Evolutionary conservation across 2,113 vertebrate genomes (phyloP), one percentile per base, ranked within the genome.

Genomic region (Forbesichthys agassizii): DNA sequence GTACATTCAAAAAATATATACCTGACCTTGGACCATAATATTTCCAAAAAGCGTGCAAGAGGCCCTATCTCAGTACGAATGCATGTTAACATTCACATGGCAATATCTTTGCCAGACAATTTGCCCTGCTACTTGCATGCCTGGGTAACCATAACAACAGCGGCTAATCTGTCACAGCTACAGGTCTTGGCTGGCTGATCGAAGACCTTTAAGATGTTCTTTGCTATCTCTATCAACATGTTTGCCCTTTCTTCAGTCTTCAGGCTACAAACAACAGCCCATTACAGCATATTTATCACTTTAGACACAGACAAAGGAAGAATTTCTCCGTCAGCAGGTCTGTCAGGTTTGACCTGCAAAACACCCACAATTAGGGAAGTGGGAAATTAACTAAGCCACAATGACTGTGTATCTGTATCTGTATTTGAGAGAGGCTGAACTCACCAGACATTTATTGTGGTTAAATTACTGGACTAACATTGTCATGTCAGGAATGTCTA

Each of bases 141-240:
- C 67, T 71, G 42, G 33, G 88, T 90, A 85, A 84, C 85, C 75
- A 84, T 90, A 81, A 89, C 88, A 88, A 90, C 85, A 76, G 85
- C 81, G 69, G 81, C 79, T 83, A 78, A 84, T 81, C 79, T 68
- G 71, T 88, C 80, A 66, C 71, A 64, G 72, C 80, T 75, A 58
- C 73, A 66, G 81, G 81, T 86, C 81, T 79, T n/a, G 33, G 68
- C 69, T 65, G 68, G 69, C 71, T 71, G 79, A 86, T 86, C 76
- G 79, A 20, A 20, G 16, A 18, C 36, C 36, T 42, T 42, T 42
- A 6, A 20, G 54, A 3, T n/a, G 16, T 56, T 54, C 53, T 9
- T 18, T n/a, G 1, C 14, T 5, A 9, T 51, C 49, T 51, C 49
- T 51, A 51, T 51, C 51, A 16, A 16, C 12, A 55, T 55, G 18